Evolutionary conservation across 2,797 vertebrate genomes (phyloP).

Genomic region (Macropus fuliginosus): DNA sequence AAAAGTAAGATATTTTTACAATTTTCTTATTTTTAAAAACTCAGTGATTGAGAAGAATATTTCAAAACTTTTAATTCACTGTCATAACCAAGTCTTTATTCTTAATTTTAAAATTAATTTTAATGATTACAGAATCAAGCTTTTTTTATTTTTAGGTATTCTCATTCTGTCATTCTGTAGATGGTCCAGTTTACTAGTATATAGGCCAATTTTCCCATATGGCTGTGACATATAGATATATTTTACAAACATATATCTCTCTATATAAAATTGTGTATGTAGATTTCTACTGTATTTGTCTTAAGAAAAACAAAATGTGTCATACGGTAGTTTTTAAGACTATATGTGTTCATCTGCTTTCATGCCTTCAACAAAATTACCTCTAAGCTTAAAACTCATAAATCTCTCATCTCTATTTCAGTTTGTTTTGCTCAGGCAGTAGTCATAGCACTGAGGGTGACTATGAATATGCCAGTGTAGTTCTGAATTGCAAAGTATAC

Average conservation of each 20-base stretch:
- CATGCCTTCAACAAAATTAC: background rate
- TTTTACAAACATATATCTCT: background rate
- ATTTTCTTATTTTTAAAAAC: background rate
- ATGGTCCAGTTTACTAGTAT: background rate
- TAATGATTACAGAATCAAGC: background rate
- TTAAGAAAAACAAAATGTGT: background rate
- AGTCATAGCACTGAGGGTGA: no score
- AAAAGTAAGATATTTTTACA: background rate
- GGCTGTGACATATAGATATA: background rate
- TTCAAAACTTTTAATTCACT: background rate
- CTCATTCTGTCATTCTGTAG: background rate
- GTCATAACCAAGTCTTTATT: background rate
- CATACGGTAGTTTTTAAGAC: background rate
- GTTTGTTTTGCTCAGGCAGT: no score
- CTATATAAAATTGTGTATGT: background rate
- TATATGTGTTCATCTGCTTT: background rate
- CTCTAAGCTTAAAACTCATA: background rate
- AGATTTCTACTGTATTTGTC: background rate
- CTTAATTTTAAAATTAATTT: background rate
- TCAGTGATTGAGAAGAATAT: background rate
- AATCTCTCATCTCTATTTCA: background rate
- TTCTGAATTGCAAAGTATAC: no score
- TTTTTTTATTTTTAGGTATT: background rate
- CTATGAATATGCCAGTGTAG: no score
- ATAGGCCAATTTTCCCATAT: background rate